These are phyloP conservation scores for Prosapia bicincta DNA, from an alignment of 2,888 invertebrate genomes.

Conservation along the genomic window DNA sequence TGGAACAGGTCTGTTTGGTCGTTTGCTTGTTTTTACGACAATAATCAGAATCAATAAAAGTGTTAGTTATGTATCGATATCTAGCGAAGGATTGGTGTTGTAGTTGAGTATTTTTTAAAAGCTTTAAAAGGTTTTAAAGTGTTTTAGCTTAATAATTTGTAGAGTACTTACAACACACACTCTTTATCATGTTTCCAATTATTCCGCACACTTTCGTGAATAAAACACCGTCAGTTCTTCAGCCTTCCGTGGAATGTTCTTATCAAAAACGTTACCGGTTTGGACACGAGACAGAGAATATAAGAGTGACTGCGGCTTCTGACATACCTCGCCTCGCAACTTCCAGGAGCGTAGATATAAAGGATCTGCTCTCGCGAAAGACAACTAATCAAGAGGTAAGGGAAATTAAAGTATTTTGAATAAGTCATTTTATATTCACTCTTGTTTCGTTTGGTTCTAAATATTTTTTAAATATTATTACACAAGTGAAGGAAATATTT, in stretches of 20 bases:
- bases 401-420: not conserved
- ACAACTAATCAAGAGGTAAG: not conserved
- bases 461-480: too few species aligned
- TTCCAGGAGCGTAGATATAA: not conserved
- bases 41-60: too few species aligned
- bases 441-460: too few species aligned
- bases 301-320: not conserved
- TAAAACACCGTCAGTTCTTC: not conserved
- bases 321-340: not conserved
- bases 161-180: too few species aligned
- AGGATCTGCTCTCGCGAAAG: not conserved
- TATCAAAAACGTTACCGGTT: not conserved
- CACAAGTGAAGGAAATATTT: too few species aligned
- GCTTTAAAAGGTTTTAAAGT: too few species aligned
- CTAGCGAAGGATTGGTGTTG: too few species aligned
- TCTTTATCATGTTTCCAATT: conserved; percentile 34
- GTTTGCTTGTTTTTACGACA: too few species aligned
- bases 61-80: too few species aligned
- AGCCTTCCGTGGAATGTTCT: not conserved
- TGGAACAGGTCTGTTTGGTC: conserved; percentile 13
- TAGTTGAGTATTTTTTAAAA: too few species aligned
- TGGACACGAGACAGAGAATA: not conserved
- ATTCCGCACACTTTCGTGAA: conserved; percentile 29
- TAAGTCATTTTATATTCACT: too few species aligned
- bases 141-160: too few species aligned